Conservation (phyloP, 1,140 invertebrate genomes). For the Holotrichia oblita region DNA sequence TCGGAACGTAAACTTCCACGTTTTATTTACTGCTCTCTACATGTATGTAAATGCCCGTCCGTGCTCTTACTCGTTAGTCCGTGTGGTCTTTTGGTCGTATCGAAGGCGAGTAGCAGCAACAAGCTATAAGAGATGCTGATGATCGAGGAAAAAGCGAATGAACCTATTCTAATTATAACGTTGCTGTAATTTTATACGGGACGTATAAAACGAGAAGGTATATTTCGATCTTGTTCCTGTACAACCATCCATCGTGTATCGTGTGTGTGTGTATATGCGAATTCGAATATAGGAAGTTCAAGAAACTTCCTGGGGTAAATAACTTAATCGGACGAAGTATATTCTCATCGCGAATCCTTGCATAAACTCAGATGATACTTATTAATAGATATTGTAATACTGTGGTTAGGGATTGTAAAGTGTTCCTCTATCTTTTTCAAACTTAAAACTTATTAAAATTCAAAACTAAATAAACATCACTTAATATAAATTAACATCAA, state of each 20-base stretch:
- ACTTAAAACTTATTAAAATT: too few relatives aligned
- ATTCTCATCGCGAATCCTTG: neutral
- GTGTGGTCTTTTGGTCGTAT: conserved; percentile 16
- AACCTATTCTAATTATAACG: neutral
- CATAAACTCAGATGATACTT: neutral
- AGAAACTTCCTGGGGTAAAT: conserved; percentile 7
- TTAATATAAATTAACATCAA: too few relatives aligned
- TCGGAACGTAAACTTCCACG: conserved; percentile 24
- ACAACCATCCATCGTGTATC: too few relatives aligned
- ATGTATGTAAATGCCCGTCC: neutral
- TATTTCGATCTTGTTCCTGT: conserved; percentile 12
- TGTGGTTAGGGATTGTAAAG: too few relatives aligned
- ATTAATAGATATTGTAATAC: too few relatives aligned
- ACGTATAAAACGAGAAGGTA: conserved; percentile 7
- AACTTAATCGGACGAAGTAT: neutral
- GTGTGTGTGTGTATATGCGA: neutral
- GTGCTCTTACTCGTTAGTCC: neutral
- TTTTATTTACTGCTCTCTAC: conserved; percentile 19
- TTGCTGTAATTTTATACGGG: neutral
- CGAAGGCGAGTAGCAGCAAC: neutral
- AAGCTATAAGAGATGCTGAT: neutral
- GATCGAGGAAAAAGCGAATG: conserved; percentile 11
- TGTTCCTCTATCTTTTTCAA: too few relatives aligned
- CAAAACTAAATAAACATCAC: too few relatives aligned
- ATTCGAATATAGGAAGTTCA: conserved; percentile 2